A percentile compares a stretch with the other conserved stretches of the same genome.
phyloP scores from a whole-genome alignment of 2,113 vertebrate species.

The Archocentrus centrarchus region DNA sequence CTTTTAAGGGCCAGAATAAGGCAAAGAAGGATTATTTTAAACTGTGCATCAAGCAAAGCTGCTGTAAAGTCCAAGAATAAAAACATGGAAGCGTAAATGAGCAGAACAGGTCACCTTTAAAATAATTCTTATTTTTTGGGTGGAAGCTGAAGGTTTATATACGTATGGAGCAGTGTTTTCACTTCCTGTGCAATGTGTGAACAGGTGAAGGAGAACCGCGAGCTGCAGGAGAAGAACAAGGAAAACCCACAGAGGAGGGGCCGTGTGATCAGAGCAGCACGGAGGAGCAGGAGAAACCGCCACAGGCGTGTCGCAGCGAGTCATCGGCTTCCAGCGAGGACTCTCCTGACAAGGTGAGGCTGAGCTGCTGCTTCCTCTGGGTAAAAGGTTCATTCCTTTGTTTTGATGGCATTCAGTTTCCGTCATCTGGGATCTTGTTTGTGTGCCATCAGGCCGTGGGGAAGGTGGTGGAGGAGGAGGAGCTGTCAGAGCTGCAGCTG shows the following conservation, averaged over 20 bases:
- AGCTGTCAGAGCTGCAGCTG: constrained; percentile 95
- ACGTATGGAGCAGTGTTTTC: background rate
- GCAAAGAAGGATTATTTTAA: too few relatives aligned
- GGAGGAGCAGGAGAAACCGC: constrained; percentile 17
- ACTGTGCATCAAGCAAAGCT: too few relatives aligned
- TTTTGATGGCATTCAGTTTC: background rate
- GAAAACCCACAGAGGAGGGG: background rate
- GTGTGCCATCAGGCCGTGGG: constrained; percentile 9
- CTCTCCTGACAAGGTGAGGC: constrained; percentile 73
- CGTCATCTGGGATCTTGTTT: background rate
- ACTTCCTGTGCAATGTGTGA: constrained; percentile 18
- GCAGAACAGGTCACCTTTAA: background rate
- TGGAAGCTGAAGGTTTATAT: too few relatives aligned
- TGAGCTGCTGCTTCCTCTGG: background rate
- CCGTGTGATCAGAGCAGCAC: constrained; percentile 2
- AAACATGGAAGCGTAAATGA: too few relatives aligned
- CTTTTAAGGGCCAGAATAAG: too few relatives aligned
- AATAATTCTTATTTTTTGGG: background rate
- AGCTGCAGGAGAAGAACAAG: background rate
- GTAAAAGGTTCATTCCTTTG: background rate
- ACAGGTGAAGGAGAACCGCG: constrained; percentile 15
- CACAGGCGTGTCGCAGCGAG: constrained; percentile 42
- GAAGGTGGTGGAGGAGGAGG: constrained; percentile 92
- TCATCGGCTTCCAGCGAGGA: constrained; percentile 68
- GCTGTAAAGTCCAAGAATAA: too few relatives aligned